phyloP scores from a whole-genome alignment of 92 coral and sea anemone genomes.

The Zoanthus gigantus region DNA sequence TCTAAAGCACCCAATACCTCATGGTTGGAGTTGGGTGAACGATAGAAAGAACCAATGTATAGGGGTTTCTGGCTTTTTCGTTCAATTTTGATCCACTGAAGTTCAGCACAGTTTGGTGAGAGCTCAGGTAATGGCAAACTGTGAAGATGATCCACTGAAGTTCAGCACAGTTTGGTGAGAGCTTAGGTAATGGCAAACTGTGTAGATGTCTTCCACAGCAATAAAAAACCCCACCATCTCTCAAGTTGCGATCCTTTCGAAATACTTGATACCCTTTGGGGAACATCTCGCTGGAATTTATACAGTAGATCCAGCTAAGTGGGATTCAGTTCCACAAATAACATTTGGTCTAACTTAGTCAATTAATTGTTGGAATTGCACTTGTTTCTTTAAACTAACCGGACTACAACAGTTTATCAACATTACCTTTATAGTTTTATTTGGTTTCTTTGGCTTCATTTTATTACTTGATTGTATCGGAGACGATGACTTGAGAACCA shows the following conservation, averaged over 20 bases:
- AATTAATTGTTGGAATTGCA: not conserved
- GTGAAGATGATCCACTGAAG: not conserved
- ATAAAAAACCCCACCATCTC: constrained; percentile 25
- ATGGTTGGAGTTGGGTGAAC: constrained; percentile 2
- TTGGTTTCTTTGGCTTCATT: not conserved
- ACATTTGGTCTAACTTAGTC: constrained; percentile 9
- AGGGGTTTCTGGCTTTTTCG: constrained; percentile 8
- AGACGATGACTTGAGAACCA: constrained; percentile 26
- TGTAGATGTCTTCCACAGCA: constrained; percentile 8
- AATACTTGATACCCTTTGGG: constrained; percentile 1
- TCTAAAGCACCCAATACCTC: not conserved
- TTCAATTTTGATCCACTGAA: not conserved
- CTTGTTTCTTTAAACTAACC: constrained; percentile 1
- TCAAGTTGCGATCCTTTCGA: constrained; percentile 25
- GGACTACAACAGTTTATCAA: not conserved
- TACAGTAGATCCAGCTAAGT: not conserved
- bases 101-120: not conserved
- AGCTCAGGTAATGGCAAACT: constrained; percentile 1
- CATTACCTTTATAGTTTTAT: not conserved
- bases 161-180: not conserved
- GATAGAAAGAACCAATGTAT: constrained; percentile 21
- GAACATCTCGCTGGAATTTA: constrained; percentile 4
- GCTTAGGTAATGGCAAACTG: constrained; percentile 4
- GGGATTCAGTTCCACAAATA: constrained; percentile 31
- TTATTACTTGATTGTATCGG: constrained; percentile 6